Evolutionary conservation across 2,113 vertebrate genomes (phyloP).

Genomic region (Conger conger): DNA sequence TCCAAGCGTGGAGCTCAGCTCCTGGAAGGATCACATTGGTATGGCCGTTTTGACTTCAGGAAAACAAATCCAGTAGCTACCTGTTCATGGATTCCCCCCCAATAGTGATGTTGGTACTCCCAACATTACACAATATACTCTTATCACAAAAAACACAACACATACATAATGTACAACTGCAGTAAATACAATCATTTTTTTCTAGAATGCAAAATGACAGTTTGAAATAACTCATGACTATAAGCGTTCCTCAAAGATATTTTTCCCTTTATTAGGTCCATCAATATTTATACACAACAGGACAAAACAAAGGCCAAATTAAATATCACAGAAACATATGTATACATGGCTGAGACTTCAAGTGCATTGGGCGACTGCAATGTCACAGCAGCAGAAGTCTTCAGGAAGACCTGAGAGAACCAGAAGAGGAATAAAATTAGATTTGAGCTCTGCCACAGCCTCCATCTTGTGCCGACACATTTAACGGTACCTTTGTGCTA

Average conservation of each 20-base stretch:
- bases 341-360: constrained; percentile 60
- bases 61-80: too few species aligned
- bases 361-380: constrained; percentile 46
- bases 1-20: too few species aligned
- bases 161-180: too few species aligned
- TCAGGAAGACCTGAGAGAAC: constrained; percentile 46
- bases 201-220: not conserved
- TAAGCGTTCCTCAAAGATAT: constrained; percentile 52
- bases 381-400: constrained; percentile 38
- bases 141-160: too few species aligned
- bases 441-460: not conserved
- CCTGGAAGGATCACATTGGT: too few species aligned
- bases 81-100: too few species aligned
- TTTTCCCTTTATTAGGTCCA: constrained; percentile 69
- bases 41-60: too few species aligned
- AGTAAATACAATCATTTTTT: not conserved
- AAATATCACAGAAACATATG: constrained; percentile 61
- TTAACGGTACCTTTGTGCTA: not conserved
- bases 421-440: constrained; percentile 14
- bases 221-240: constrained; percentile 25
- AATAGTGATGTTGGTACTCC: too few species aligned
- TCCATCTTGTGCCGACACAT: not conserved
- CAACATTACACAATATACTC: too few species aligned
- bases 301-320: constrained; percentile 72
- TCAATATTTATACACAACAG: constrained; percentile 72